These are phyloP conservation scores for Lordiphosa collinella DNA, from an alignment of 1,140 invertebrate genomes.

Conservation along the genomic window DNA sequence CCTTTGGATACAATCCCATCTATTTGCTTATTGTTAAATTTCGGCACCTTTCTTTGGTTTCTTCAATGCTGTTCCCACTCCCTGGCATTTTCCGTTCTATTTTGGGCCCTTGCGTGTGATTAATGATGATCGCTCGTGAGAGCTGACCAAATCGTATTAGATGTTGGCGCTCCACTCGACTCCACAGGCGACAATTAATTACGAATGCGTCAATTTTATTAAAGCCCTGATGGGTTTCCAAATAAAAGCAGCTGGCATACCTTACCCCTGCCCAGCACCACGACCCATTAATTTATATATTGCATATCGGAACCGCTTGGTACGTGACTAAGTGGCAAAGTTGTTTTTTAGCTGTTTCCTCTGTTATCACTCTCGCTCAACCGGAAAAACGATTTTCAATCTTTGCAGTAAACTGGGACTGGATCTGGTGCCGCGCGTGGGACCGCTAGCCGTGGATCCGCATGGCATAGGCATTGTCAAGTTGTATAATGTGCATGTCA, in stretches of 20 bases:
- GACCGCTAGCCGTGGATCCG: constrained; percentile 92
- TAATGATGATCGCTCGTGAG: constrained; percentile 55
- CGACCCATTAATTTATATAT: constrained; percentile 27
- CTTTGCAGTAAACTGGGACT: constrained; percentile 92
- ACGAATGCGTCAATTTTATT: constrained; percentile 53
- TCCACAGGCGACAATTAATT: constrained; percentile 58
- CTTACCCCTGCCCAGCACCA: constrained; percentile 1
- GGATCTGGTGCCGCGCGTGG: constrained; percentile 93
- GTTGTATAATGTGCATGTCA: constrained; percentile 91
- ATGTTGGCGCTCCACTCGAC: constrained; percentile 53
- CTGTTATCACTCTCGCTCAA: constrained; percentile 25
- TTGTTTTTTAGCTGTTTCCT: constrained; percentile 57
- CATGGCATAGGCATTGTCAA: constrained; percentile 92
- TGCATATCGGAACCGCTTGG: constrained; percentile 14
- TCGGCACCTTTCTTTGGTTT: not conserved
- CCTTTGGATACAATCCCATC: not conserved
- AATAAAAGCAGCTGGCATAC: constrained; percentile 32
- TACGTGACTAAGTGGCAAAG: constrained; percentile 60
- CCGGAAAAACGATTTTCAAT: constrained; percentile 28
- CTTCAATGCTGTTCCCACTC: not conserved
- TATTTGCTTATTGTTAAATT: not conserved
- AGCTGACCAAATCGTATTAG: constrained; percentile 65
- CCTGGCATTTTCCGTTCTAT: constrained; percentile 35
- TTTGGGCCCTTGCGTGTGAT: constrained; percentile 43
- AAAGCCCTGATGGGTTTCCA: constrained; percentile 42